These are phyloP conservation scores for Nixonia krombeini DNA, from an alignment of 1,140 invertebrate species.

Conservation along the genomic window DNA sequence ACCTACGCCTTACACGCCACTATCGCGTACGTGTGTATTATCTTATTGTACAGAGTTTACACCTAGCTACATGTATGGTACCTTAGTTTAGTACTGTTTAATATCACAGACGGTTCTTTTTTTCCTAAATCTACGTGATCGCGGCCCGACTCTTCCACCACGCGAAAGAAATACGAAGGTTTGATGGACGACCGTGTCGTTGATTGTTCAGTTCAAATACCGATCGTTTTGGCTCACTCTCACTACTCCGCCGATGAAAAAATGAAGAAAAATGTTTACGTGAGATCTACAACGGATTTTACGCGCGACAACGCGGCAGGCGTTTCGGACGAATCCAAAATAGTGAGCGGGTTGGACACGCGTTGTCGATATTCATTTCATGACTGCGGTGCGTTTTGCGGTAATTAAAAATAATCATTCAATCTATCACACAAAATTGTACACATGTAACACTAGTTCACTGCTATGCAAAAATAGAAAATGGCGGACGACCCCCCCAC, in stretches of 20 bases:
- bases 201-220: constrained; percentile 12
- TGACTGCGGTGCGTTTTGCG: constrained; percentile 23
- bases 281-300: constrained; percentile 24
- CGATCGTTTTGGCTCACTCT: constrained; percentile 26
- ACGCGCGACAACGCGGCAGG: constrained; percentile 47
- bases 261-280: constrained; percentile 47
- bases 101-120: constrained; percentile 64
- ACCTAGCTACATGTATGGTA: constrained; percentile 37
- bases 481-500: constrained; percentile 59
- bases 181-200: constrained; percentile 8
- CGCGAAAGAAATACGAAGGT: constrained; percentile 6
- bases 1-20: constrained; percentile 4
- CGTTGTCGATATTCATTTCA: constrained; percentile 49
- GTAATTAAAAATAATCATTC: constrained; percentile 49
- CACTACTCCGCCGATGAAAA: constrained; percentile 22
- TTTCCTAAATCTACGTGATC: constrained; percentile 27
- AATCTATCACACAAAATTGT: constrained; percentile 58
- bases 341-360: constrained; percentile 15
- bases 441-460: constrained; percentile 57
- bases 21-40: background rate
- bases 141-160: constrained; percentile 7
- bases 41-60: constrained; percentile 40
- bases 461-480: constrained; percentile 68
- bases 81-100: constrained; percentile 57
- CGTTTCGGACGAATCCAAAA: constrained; percentile 6